Conservation (phyloP, 2,797 vertebrate species). For the Pangasius djambal region DNA sequence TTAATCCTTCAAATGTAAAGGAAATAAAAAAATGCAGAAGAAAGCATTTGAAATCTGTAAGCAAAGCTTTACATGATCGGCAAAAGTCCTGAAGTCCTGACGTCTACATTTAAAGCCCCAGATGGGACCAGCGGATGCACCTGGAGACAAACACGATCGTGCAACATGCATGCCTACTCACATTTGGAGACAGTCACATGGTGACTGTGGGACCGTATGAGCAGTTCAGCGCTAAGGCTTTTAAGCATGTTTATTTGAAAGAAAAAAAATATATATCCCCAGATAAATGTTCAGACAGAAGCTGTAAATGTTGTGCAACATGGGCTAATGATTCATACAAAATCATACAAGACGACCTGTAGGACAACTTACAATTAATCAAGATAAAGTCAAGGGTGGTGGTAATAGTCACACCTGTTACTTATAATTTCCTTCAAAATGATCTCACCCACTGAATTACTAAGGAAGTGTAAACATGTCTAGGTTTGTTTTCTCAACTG, state of each 20-base stretch:
- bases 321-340: neutral
- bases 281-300: neutral
- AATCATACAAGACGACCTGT: neutral
- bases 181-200: neutral
- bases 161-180: neutral
- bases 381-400: neutral
- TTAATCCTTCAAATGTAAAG: constrained; percentile 74
- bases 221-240: neutral
- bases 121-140: too few relatives aligned
- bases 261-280: neutral
- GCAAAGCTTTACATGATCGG: neutral
- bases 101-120: neutral
- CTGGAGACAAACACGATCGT: neutral
- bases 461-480: neutral
- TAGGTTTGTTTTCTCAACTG: neutral
- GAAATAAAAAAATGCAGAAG: constrained; percentile 49
- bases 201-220: neutral
- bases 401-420: neutral
- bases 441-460: neutral
- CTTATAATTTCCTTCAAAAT: neutral
- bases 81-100: neutral
- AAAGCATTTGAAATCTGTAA: neutral
- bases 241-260: neutral
- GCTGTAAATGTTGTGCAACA: neutral
- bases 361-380: neutral